Conservation (phyloP, 1,140 invertebrate species). For the Steinernema khuongi region DNA sequence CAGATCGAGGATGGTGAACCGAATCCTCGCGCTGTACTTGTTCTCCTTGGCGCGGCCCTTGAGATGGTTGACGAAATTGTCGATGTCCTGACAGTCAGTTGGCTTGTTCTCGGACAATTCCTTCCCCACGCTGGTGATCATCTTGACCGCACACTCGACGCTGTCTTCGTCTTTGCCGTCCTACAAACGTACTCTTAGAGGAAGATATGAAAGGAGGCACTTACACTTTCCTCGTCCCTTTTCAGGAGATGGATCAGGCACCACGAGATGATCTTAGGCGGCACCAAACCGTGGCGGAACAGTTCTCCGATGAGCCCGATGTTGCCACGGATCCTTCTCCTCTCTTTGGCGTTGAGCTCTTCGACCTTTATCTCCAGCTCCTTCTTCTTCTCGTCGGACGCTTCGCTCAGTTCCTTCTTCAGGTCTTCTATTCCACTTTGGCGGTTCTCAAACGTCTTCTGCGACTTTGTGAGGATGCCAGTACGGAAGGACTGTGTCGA, state of each 20-base stretch:
- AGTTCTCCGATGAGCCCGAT: conserved; percentile 39
- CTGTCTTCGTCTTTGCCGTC: conserved; percentile 20
- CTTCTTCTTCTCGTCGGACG: conserved; percentile 35
- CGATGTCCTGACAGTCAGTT: background rate
- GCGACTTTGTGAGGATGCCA: background rate
- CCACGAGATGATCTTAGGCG: conserved; percentile 24
- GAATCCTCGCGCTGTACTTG: background rate
- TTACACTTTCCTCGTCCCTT: background rate
- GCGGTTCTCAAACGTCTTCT: background rate
- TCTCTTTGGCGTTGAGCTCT: conserved; percentile 37
- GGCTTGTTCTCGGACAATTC: background rate
- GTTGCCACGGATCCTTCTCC: conserved; percentile 39
- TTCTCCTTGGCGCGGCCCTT: background rate
- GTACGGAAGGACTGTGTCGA: background rate
- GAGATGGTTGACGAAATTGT: background rate
- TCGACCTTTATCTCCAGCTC: conserved; percentile 23
- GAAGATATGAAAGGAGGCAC: conserved; percentile 1
- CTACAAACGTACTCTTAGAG: background rate
- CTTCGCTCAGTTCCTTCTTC: conserved; percentile 27
- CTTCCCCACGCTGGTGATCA: conserved; percentile 30
- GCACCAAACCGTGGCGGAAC: conserved; percentile 15
- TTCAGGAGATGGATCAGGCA: conserved; percentile 27
- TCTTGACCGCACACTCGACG: conserved; percentile 27
- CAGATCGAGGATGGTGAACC: conserved; percentile 34
- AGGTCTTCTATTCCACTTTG: conserved; percentile 20